phyloP scores from a whole-genome alignment of 2,797 vertebrate genomes.

The Lagodon rhomboides region DNA sequence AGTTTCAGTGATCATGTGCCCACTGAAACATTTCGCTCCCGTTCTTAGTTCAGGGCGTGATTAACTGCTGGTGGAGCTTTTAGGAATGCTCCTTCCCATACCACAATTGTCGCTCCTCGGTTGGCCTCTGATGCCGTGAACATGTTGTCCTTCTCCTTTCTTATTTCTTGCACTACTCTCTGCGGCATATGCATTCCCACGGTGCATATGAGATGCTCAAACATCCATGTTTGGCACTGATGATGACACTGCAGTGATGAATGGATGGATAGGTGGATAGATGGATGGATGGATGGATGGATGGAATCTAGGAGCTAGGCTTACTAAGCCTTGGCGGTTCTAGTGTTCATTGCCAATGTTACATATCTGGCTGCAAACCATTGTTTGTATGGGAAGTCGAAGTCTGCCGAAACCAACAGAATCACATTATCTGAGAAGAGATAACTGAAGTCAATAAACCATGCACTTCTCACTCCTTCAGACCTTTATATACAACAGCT shows the following conservation, averaged over 20 bases:
- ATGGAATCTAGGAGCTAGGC: too few relatives aligned
- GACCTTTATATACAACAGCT: not conserved
- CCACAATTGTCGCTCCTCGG: not conserved
- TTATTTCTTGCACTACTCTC: not conserved
- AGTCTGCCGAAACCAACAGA: not conserved
- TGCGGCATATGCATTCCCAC: not conserved
- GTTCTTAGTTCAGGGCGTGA: slow-evolving; percentile 4
- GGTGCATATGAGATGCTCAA: slow-evolving; percentile 10
- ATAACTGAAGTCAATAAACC: not conserved
- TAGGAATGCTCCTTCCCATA: not conserved
- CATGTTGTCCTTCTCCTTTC: slow-evolving; percentile 4
- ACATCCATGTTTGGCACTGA: not conserved
- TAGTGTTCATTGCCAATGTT: too few relatives aligned
- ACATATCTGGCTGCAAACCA: too few relatives aligned
- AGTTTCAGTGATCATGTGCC: not conserved
- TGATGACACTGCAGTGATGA: too few relatives aligned
- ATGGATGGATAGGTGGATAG: too few relatives aligned
- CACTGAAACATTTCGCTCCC: not conserved
- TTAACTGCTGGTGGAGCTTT: not conserved
- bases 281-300: too few relatives aligned
- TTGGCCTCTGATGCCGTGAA: slow-evolving; percentile 5
- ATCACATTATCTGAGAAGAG: not conserved
- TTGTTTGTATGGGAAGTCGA: too few relatives aligned
- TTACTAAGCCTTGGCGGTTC: too few relatives aligned
- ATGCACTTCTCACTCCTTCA: not conserved